These are phyloP conservation scores for Rhopilema esculentum DNA, from an alignment of 30 jellyfish, hydroid and myxozoan species.

Conservation along the genomic window DNA sequence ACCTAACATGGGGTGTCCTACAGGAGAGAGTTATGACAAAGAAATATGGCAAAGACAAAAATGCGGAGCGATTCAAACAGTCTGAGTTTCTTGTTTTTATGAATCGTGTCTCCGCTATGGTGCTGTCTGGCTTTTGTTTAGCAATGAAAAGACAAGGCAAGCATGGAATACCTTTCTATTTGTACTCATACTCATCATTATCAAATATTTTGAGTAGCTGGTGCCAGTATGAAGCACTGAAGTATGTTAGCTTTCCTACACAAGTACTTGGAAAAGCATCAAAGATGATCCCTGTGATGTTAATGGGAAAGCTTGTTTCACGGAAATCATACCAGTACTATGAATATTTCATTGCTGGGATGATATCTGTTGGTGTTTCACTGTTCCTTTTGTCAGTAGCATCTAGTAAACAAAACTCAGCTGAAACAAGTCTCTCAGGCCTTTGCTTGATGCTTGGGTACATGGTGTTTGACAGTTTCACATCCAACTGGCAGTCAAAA, in stretches of 20 bases:
- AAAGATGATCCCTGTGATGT: slow-evolving; percentile 97
- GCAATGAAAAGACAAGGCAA: slow-evolving; percentile 65
- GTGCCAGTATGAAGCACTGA: slow-evolving; percentile 99
- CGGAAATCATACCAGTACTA: slow-evolving; percentile 77
- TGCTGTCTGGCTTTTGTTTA: slow-evolving; percentile 75
- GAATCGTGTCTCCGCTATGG: slow-evolving; percentile 87
- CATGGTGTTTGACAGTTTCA: slow-evolving; percentile 95
- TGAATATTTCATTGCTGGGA: slow-evolving; percentile 87
- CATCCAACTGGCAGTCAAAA: slow-evolving; percentile 98
- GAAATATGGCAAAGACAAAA: slow-evolving; percentile 70
- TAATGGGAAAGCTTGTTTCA: slow-evolving; percentile 93
- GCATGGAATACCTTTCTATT: slow-evolving; percentile 85
- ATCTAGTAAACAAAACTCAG: slow-evolving; percentile 78
- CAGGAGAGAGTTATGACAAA: slow-evolving; percentile 98
- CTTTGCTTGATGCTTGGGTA: slow-evolving; percentile 84
- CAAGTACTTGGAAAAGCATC: slow-evolving; percentile 98
- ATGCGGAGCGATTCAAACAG: slow-evolving; percentile 75
- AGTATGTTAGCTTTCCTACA: slow-evolving; percentile 96
- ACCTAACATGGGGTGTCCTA: slow-evolving; percentile 97
- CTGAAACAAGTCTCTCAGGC: slow-evolving; percentile 84
- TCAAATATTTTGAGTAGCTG: slow-evolving; percentile 96
- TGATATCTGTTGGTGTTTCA: slow-evolving; percentile 89
- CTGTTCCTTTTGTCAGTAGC: slow-evolving; percentile 82
- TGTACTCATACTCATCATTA: slow-evolving; percentile 81
- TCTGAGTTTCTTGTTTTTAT: slow-evolving; percentile 90